Percentiles rank a stretch among this genome's conserved stretches.
Evolutionary conservation across 2,797 vertebrate genomes (phyloP).

Genomic region (Adrianichthys oophorus): DNA sequence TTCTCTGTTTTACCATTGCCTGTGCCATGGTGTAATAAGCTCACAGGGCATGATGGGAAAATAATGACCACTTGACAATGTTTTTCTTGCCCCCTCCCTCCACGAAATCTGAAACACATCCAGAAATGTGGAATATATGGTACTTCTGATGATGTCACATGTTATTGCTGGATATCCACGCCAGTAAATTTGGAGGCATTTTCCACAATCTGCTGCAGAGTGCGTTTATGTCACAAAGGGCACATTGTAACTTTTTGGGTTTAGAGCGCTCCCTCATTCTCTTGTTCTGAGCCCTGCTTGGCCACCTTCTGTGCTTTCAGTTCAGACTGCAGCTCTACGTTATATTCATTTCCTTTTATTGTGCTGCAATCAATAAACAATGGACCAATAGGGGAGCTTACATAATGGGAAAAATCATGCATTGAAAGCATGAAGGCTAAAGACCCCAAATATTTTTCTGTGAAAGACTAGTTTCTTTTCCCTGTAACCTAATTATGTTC

Average conservation of each 20-base stretch:
- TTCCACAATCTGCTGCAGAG: constrained; percentile 76
- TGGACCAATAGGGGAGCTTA: constrained; percentile 48
- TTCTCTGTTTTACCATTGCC: constrained; percentile 65
- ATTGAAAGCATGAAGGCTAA: constrained; percentile 26
- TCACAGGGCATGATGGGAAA: constrained; percentile 76
- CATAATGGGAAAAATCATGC: constrained; percentile 35
- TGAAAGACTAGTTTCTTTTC: neutral
- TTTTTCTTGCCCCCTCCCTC: constrained; percentile 74
- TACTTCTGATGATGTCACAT: constrained; percentile 80
- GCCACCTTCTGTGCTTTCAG: constrained; percentile 62
- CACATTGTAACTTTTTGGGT: constrained; percentile 75
- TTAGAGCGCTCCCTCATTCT: constrained; percentile 49
- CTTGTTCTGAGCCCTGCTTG: constrained; percentile 66
- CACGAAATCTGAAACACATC: constrained; percentile 65
- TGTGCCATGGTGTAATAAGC: constrained; percentile 73
- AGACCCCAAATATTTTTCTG: constrained; percentile 7
- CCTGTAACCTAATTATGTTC: constrained; percentile 19
- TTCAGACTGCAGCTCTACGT: constrained; percentile 59
- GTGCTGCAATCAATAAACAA: constrained; percentile 67
- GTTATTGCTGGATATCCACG: constrained; percentile 82
- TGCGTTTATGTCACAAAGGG: constrained; percentile 82
- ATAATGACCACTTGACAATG: constrained; percentile 73
- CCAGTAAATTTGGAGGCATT: constrained; percentile 79
- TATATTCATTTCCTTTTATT: constrained; percentile 62
- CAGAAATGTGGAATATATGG: constrained; percentile 75